These are phyloP conservation scores for Protophormia terraenovae DNA, from an alignment of 2,888 invertebrate species.

Conservation along the genomic window DNA sequence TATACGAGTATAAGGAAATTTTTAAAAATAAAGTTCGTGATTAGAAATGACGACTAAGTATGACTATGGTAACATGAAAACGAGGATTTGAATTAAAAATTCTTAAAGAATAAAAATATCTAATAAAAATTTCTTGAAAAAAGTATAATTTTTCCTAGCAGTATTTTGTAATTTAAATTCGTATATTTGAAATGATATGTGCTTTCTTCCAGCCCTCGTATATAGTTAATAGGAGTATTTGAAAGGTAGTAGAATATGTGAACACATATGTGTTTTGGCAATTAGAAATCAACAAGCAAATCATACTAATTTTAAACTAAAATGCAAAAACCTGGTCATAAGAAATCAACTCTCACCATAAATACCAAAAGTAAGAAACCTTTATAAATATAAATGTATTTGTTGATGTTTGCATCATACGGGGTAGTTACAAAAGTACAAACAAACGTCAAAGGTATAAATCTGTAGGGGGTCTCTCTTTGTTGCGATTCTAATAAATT, in stretches of 20 bases:
- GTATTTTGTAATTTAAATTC: too few relatives aligned
- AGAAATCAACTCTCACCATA: conserved; percentile 4
- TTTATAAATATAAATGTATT: background rate
- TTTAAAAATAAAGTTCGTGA: conserved; percentile 25
- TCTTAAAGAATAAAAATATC: too few relatives aligned
- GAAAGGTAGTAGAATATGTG: background rate
- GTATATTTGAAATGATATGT: too few relatives aligned
- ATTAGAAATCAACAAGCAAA: conserved; percentile 53
- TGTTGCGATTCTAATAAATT: conserved; percentile 1
- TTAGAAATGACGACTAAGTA: conserved; percentile 11
- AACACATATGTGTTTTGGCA: conserved; percentile 1
- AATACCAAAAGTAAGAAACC: conserved; percentile 18
- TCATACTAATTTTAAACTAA: conserved; percentile 34
- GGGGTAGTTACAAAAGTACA: background rate
- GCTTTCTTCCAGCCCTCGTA: background rate
- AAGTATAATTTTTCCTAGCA: too few relatives aligned
- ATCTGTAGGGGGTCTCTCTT: conserved; percentile 41
- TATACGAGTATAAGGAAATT: background rate
- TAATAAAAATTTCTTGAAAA: too few relatives aligned
- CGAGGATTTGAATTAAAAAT: background rate
- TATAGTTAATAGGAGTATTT: background rate
- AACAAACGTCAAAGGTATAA: background rate
- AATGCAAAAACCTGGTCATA: background rate
- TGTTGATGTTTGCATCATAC: background rate
- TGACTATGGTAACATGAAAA: background rate